These are phyloP conservation scores for Dryas iulia DNA, from an alignment of 1,140 invertebrate genomes.

Conservation along the genomic window DNA sequence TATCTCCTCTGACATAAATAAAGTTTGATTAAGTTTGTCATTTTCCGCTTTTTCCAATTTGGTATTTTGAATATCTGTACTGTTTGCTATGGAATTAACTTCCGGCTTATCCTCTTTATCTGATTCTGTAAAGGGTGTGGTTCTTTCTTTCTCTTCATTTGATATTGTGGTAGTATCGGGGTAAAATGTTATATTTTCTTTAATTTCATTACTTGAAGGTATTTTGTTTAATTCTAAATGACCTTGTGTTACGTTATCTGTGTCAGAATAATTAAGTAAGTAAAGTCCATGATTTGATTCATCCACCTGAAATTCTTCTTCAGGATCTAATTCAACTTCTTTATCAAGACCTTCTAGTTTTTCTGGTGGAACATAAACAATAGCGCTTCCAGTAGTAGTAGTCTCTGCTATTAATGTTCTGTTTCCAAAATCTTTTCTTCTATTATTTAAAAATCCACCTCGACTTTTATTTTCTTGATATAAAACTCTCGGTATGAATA, in stretches of 20 bases:
- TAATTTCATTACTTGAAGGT: slow-evolving; percentile 47
- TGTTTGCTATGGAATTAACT: slow-evolving; percentile 58
- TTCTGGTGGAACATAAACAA: slow-evolving; percentile 69
- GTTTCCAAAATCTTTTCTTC: slow-evolving; percentile 59
- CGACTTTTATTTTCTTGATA: slow-evolving; percentile 71
- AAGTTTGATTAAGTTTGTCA: slow-evolving; percentile 71
- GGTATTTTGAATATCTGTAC: slow-evolving; percentile 55
- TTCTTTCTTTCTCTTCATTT: slow-evolving; percentile 39
- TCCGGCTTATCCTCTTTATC: slow-evolving; percentile 55
- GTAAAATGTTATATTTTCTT: slow-evolving; percentile 47
- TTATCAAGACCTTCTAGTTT: slow-evolving; percentile 71
- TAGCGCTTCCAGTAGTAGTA: slow-evolving; percentile 51
- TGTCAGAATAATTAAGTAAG: slow-evolving; percentile 74
- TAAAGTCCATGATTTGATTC: slow-evolving; percentile 78
- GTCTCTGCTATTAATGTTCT: slow-evolving; percentile 47
- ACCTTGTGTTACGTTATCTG: slow-evolving; percentile 60
- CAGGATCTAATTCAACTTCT: slow-evolving; percentile 72
- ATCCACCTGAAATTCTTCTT: slow-evolving; percentile 79
- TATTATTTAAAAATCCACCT: slow-evolving; percentile 68
- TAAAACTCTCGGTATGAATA: slow-evolving; percentile 61
- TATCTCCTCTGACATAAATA: slow-evolving; percentile 82
- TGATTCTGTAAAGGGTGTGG: slow-evolving; percentile 29
- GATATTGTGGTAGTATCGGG: slow-evolving; percentile 41
- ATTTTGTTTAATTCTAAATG: slow-evolving; percentile 50
- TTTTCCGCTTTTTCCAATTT: slow-evolving; percentile 57